Percentiles rank a stretch among this genome's conserved stretches.
Conservation (phyloP, 2,113 vertebrate genomes). For the Panthera uncia region DNA sequence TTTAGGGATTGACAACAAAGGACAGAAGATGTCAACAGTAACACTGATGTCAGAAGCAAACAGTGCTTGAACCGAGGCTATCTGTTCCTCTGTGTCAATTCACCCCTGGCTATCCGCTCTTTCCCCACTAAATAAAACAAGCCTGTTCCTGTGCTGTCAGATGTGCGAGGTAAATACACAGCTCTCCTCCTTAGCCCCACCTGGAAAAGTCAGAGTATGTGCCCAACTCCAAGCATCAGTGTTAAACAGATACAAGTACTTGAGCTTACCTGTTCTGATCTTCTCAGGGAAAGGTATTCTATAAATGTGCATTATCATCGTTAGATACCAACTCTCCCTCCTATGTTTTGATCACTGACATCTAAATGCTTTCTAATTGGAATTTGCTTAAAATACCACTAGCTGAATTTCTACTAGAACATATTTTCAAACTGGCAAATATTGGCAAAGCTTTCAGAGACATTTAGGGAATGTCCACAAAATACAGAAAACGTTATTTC, state of each 20-base stretch:
- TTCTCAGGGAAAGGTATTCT: neutral
- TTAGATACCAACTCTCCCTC: neutral
- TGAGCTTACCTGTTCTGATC: neutral
- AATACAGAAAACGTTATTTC: neutral
- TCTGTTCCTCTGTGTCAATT: neutral
- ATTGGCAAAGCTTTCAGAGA: constrained; percentile 44
- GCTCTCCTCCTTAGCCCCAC: neutral
- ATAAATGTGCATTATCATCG: neutral
- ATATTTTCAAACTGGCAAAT: constrained; percentile 55
- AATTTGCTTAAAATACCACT: constrained; percentile 55
- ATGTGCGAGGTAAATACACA: neutral
- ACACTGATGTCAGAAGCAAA: neutral
- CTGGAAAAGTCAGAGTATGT: neutral
- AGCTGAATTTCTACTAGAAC: constrained; percentile 29
- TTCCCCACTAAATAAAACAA: neutral
- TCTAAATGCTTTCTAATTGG: constrained; percentile 49
- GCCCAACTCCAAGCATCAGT: neutral
- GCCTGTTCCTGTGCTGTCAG: neutral
- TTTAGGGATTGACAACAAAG: neutral
- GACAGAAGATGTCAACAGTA: neutral
- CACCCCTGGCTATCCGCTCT: neutral
- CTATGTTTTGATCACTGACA: constrained; percentile 46
- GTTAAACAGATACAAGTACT: neutral
- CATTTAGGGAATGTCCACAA: constrained; percentile 21
- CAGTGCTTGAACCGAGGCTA: neutral